Percentiles rank a stretch among this genome's conserved stretches.
These are phyloP conservation scores for Clupea harengus DNA, from an alignment of 2,113 vertebrate genomes.

Conservation along the genomic window DNA sequence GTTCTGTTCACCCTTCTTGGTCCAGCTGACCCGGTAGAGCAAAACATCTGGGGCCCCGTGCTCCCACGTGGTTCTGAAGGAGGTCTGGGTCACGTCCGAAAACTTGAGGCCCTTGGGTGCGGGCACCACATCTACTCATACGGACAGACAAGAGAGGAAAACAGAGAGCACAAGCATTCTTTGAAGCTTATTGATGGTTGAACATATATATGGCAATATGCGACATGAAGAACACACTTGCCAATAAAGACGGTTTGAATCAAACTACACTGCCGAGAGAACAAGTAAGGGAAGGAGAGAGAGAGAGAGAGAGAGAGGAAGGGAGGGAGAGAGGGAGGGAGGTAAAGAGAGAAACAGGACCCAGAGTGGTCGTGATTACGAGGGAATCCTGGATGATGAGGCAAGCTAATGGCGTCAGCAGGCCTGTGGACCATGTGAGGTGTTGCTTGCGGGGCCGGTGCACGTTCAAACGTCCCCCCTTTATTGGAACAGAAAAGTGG, in stretches of 20 bases:
- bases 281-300: background rate
- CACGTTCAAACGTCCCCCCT: background rate
- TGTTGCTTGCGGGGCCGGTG: background rate
- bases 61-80: conserved; percentile 88
- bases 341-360: background rate
- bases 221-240: background rate
- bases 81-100: conserved; percentile 81
- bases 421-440: conserved; percentile 22
- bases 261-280: background rate
- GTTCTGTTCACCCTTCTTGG: conserved; percentile 67
- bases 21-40: conserved; percentile 87
- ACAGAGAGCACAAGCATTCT: background rate
- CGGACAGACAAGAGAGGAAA: background rate
- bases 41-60: conserved; percentile 90
- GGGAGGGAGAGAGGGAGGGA: background rate
- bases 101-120: conserved; percentile 84
- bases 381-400: conserved; percentile 31
- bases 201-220: background rate
- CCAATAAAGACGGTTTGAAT: conserved; percentile 6
- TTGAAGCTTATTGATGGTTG: background rate
- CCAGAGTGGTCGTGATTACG: conserved; percentile 15
- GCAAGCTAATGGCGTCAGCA: conserved; percentile 16
- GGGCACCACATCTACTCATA: conserved; percentile 79
- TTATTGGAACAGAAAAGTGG: background rate
- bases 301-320: background rate